Evolutionary conservation across 2,888 invertebrate genomes (phyloP).

Genomic region (Ecdyonurus torrentis): DNA sequence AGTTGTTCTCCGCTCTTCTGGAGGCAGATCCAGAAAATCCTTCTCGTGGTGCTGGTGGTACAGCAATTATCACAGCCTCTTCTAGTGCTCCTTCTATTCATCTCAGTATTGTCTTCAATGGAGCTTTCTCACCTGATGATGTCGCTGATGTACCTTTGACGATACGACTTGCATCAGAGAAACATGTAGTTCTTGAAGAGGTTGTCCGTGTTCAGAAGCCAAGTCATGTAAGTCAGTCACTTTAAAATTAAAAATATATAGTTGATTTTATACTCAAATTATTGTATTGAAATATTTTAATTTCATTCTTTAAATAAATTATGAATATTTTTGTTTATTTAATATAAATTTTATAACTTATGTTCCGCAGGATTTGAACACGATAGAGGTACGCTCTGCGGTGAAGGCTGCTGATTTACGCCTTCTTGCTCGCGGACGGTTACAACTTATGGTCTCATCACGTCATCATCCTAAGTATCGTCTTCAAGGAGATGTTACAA

Average conservation of each 20-base stretch:
- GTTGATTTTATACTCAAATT: no score
- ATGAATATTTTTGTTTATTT: background rate
- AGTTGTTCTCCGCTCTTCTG: slow-evolving; percentile 64
- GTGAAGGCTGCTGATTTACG: slow-evolving; percentile 59
- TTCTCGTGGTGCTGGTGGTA: slow-evolving; percentile 48
- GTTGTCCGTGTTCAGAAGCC: slow-evolving; percentile 34
- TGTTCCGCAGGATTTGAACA: slow-evolving; percentile 60
- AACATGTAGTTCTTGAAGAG: slow-evolving; percentile 13
- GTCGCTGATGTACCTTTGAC: slow-evolving; percentile 47
- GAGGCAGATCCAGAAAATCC: slow-evolving; percentile 28
- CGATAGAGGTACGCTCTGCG: slow-evolving; percentile 61
- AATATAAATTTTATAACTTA: background rate
- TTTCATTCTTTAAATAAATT: background rate
- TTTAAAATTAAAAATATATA: no score
- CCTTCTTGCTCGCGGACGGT: slow-evolving; percentile 52
- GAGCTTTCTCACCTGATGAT: slow-evolving; percentile 50
- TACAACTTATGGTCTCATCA: slow-evolving; percentile 48
- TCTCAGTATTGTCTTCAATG: slow-evolving; percentile 64
- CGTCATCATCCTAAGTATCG: slow-evolving; percentile 38
- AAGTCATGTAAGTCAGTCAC: slow-evolving; percentile 15
- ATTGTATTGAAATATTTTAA: background rate
- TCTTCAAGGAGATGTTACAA: slow-evolving; percentile 52
- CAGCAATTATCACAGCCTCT: slow-evolving; percentile 68
- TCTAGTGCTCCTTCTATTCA: slow-evolving; percentile 61
- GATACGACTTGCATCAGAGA: slow-evolving; percentile 14